Evolutionary conservation across 2,113 vertebrate genomes (phyloP).

Genomic region (Zosterops borbonicus): DNA sequence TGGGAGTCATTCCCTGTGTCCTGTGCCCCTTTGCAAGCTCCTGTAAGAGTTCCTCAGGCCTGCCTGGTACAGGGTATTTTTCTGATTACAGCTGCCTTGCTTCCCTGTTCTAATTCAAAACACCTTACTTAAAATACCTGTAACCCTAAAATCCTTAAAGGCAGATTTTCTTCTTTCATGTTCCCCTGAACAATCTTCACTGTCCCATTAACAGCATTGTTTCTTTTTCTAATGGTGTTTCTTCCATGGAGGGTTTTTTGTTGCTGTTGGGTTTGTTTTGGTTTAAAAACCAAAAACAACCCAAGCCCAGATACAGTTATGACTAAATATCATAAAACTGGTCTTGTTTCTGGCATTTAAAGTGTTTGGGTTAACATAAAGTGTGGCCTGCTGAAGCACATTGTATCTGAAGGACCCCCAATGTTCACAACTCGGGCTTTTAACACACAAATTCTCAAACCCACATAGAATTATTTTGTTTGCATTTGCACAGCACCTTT

Average conservation of each 20-base stretch:
- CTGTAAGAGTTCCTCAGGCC: neutral
- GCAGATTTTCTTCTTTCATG: neutral
- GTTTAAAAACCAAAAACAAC: neutral
- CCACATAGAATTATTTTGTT: neutral
- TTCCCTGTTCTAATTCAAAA: neutral
- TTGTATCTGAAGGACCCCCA: neutral
- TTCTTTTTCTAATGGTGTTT: neutral
- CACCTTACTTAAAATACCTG: neutral
- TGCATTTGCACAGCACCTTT: neutral
- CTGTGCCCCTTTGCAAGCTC: neutral
- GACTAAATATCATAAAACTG: neutral
- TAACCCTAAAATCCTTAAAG: neutral
- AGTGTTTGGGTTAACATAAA: neutral
- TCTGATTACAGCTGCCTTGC: neutral
- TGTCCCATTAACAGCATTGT: neutral
- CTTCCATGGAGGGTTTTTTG: neutral
- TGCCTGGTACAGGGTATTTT: neutral
- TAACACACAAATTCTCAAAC: neutral
- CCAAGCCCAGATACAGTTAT: neutral
- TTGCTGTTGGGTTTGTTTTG: neutral
- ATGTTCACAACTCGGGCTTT: neutral
- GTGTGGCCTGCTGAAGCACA: neutral
- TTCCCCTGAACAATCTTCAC: neutral
- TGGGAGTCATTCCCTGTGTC: neutral
- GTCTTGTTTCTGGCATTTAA: neutral